A percentile compares a stretch with the other conserved stretches of the same genome.
phyloP scores from a whole-genome alignment of 2,113 vertebrate genomes.

The Poeciliopsis prolifica region DNA sequence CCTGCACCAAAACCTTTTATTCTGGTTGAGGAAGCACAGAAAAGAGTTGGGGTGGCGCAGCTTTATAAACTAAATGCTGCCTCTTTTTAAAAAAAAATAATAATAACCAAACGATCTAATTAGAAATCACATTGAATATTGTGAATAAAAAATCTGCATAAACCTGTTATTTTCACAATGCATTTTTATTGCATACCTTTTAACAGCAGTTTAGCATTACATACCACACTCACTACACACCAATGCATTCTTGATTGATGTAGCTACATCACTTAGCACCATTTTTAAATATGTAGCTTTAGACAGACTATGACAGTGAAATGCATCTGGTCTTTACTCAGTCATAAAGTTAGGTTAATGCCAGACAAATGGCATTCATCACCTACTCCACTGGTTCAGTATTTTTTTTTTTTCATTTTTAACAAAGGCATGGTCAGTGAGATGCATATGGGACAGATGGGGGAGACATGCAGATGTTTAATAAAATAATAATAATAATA shows the following conservation, averaged over 20 bases:
- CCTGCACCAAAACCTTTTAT: background rate
- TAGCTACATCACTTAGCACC: background rate
- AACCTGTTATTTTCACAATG: conserved; percentile 14
- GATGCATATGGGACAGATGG: background rate
- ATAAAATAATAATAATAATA: background rate
- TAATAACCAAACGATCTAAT: no score
- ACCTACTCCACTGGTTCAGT: background rate
- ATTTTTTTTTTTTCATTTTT: background rate
- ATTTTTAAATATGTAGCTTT: background rate
- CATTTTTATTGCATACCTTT: conserved; percentile 48
- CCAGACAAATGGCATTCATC: background rate
- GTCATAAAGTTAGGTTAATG: background rate
- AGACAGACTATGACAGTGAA: background rate
- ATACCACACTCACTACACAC: background rate
- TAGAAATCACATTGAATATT: no score
- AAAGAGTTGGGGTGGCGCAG: background rate
- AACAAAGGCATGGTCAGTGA: background rate
- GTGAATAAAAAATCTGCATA: background rate
- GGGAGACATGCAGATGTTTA: background rate
- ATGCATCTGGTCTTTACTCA: background rate
- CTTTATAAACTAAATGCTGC: no score
- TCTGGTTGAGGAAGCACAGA: background rate
- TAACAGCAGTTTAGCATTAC: conserved; percentile 8
- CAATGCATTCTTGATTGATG: conserved; percentile 23
- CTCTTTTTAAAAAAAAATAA: no score